Percentiles rank a stretch among this genome's conserved stretches.
phyloP scores from a whole-genome alignment of 2,797 vertebrate genomes.

The Dermochelys coriacea region DNA sequence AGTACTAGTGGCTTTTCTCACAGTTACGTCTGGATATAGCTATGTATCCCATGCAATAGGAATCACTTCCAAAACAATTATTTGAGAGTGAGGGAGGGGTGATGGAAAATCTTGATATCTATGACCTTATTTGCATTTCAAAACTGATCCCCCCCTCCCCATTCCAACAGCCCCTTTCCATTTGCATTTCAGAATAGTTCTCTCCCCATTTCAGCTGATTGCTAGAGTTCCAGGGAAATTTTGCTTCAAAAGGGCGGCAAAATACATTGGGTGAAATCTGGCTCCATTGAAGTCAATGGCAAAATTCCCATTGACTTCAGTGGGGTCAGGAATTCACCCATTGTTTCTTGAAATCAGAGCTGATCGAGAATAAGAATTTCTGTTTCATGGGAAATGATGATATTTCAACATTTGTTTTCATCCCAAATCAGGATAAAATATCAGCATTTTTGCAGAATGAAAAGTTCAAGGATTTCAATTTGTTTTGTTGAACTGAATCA shows the following conservation, averaged over 20 bases:
- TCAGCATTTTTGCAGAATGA: background rate
- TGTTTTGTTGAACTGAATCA: background rate
- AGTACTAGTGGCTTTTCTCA: background rate
- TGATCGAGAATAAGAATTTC: background rate
- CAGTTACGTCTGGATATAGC: slow-evolving; percentile 1
- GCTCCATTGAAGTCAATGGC: background rate
- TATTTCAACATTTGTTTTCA: background rate
- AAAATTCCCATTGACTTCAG: background rate
- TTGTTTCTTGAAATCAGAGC: background rate
- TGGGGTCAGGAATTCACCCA: background rate
- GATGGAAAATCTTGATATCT: slow-evolving; percentile 42
- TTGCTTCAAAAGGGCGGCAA: slow-evolving; percentile 2
- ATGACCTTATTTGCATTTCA: slow-evolving; percentile 29
- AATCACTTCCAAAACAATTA: slow-evolving; percentile 54
- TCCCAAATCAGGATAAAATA: background rate
- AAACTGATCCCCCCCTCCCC: background rate
- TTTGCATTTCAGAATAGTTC: slow-evolving; percentile 63
- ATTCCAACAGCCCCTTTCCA: background rate
- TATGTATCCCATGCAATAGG: background rate
- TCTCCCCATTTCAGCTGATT: slow-evolving; percentile 5
- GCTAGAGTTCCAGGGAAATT: background rate
- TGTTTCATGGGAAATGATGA: background rate
- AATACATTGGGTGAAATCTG: background rate
- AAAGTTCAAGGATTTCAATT: background rate
- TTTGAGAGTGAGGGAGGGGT: background rate